These are phyloP conservation scores for Gallinago undulata DNA, from an alignment of 2,113 vertebrate species.

Conservation along the genomic window DNA sequence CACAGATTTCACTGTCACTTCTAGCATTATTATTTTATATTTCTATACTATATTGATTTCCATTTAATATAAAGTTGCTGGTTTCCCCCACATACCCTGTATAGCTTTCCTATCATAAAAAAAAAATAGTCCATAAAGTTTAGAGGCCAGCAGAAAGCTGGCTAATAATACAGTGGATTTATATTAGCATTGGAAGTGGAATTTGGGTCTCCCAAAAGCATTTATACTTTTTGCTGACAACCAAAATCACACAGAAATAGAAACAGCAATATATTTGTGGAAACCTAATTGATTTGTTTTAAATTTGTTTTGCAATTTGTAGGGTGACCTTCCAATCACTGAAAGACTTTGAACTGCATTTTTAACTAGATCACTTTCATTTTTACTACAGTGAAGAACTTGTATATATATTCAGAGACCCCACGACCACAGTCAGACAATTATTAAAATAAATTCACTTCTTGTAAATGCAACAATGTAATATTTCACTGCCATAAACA, in stretches of 20 bases:
- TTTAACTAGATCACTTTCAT: neutral
- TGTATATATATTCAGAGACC: neutral
- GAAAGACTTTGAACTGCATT: neutral
- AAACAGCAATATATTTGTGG: neutral
- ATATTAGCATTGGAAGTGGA: neutral
- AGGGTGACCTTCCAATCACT: neutral
- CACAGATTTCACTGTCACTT: constrained; percentile 25
- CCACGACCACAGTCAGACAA: neutral
- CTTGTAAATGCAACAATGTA: neutral
- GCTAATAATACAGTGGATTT: neutral
- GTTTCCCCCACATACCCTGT: neutral
- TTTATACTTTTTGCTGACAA: neutral
- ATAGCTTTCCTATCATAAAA: neutral
- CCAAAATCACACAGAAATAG: neutral
- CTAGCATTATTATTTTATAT: constrained; percentile 18
- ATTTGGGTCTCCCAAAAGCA: neutral
- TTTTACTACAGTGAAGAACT: neutral
- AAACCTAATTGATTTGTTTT: neutral
- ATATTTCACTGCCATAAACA: neutral
- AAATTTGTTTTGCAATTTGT: neutral
- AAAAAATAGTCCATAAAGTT: neutral
- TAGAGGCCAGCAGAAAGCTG: neutral
- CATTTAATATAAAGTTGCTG: neutral
- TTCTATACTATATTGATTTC: neutral
- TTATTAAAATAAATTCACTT: neutral